Evolutionary conservation across 2,888 invertebrate species (phyloP).

Genomic region (Agrilus mali): DNA sequence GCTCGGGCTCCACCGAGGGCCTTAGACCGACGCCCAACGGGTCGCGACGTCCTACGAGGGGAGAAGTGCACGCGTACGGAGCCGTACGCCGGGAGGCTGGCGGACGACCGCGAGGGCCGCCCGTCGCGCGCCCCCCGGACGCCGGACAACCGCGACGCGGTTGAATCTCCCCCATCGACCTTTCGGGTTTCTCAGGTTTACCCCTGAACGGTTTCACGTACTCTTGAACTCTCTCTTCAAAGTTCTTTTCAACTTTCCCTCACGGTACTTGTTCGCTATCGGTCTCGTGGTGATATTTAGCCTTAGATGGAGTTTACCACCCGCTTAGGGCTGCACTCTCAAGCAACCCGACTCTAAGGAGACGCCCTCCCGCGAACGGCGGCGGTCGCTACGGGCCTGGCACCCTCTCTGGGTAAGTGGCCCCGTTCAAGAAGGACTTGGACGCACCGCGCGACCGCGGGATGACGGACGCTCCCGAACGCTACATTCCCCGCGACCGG

Average conservation of each 20-base stretch:
- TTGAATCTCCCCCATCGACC: constrained; percentile 21
- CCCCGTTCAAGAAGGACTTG: constrained; percentile 41
- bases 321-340: constrained; percentile 44
- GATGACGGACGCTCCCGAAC: constrained; percentile 32
- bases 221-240: constrained; percentile 39
- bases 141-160: constrained; percentile 11
- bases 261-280: constrained; percentile 48
- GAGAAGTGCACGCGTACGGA: constrained; percentile 31
- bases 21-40: constrained; percentile 37
- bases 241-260: constrained; percentile 26
- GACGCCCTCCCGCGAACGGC: constrained; percentile 20
- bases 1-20: constrained; percentile 19
- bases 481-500: constrained; percentile 33
- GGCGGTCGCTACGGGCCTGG: constrained; percentile 38
- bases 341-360: constrained; percentile 44
- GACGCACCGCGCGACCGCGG: constrained; percentile 29
- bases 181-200: constrained; percentile 25
- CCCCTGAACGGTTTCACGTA: constrained; percentile 35
- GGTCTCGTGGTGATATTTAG: constrained; percentile 46
- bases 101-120: constrained; percentile 10
- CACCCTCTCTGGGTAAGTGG: constrained; percentile 40
- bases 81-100: constrained; percentile 8
- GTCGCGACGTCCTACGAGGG: constrained; percentile 42
- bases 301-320: constrained; percentile 41
- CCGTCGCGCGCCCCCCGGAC: constrained; percentile 8